Conservation (phyloP, 1,140 invertebrate genomes). For the Brachionus paranguensis region DNA sequence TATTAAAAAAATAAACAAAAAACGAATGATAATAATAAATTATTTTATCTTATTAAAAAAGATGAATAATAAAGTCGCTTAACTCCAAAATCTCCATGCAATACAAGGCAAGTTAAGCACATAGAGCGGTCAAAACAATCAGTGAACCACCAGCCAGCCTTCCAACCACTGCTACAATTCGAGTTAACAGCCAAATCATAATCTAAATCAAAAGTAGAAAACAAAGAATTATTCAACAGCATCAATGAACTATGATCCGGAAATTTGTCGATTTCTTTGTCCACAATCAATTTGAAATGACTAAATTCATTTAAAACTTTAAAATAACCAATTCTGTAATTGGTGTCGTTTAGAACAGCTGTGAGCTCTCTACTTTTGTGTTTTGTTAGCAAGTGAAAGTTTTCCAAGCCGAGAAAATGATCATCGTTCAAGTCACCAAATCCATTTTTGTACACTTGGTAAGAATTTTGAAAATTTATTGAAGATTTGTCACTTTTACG, state of each 20-base stretch:
- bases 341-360: slow-evolving; percentile 17
- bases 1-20: too few relatives aligned
- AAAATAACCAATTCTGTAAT: neutral
- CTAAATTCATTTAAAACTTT: slow-evolving; percentile 1
- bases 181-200: slow-evolving; percentile 32
- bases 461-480: neutral
- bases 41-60: slow-evolving; percentile 14
- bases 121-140: slow-evolving; percentile 28
- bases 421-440: slow-evolving; percentile 25
- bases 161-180: slow-evolving; percentile 36
- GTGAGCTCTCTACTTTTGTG: neutral
- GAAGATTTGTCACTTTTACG: neutral
- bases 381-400: slow-evolving; percentile 15
- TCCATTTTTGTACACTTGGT: slow-evolving; percentile 6
- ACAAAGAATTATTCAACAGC: slow-evolving; percentile 22
- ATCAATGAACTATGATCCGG: neutral
- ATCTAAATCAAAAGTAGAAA: slow-evolving; percentile 36
- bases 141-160: slow-evolving; percentile 39
- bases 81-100: slow-evolving; percentile 20
- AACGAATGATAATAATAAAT: neutral
- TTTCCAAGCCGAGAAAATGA: slow-evolving; percentile 31
- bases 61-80: neutral
- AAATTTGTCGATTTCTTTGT: slow-evolving; percentile 30
- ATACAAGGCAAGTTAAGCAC: slow-evolving; percentile 16
- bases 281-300: slow-evolving; percentile 30